Evolutionary conservation across 2,113 vertebrate genomes (phyloP).

Genomic region (Gobius niger): DNA sequence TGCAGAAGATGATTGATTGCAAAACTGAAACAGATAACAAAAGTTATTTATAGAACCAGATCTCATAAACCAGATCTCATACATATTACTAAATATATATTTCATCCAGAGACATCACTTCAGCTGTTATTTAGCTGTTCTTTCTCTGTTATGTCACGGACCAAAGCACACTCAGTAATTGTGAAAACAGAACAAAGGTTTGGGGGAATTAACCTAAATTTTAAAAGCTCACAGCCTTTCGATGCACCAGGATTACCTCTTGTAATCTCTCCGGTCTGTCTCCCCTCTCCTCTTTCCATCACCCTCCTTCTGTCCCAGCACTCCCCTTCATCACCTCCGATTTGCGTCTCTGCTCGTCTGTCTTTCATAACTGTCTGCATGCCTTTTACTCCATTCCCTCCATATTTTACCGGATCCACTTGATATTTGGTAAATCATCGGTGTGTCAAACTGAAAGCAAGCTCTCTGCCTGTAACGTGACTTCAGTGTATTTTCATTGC

Average conservation of each 20-base stretch:
- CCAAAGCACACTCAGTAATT: constrained; percentile 14
- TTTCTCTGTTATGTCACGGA: constrained; percentile 1
- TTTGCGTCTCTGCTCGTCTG: constrained; percentile 42
- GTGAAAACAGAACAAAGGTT: constrained; percentile 57
- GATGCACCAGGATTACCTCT: constrained; percentile 61
- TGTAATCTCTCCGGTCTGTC: constrained; percentile 54
- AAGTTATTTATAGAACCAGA: no score
- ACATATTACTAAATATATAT: no score
- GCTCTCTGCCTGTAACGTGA: neutral
- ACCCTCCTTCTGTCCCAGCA: constrained; percentile 1
- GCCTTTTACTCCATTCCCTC: constrained; percentile 58
- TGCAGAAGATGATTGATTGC: no score
- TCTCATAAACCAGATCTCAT: no score
- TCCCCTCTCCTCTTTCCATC: constrained; percentile 37
- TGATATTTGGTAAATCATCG: constrained; percentile 17
- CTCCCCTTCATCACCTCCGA: constrained; percentile 41
- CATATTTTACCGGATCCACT: constrained; percentile 8
- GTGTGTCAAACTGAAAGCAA: neutral
- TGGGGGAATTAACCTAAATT: constrained; percentile 66
- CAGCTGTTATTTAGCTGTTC: no score
- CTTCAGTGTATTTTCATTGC: neutral
- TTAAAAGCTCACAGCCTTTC: constrained; percentile 64
- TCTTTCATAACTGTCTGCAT: constrained; percentile 58
- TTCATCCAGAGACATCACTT: no score
- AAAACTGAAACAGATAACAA: no score